Percentiles rank a stretch among this genome's conserved stretches.
Evolutionary conservation across 1,140 invertebrate species (phyloP).

Genomic region (Anthonomus grandis): DNA sequence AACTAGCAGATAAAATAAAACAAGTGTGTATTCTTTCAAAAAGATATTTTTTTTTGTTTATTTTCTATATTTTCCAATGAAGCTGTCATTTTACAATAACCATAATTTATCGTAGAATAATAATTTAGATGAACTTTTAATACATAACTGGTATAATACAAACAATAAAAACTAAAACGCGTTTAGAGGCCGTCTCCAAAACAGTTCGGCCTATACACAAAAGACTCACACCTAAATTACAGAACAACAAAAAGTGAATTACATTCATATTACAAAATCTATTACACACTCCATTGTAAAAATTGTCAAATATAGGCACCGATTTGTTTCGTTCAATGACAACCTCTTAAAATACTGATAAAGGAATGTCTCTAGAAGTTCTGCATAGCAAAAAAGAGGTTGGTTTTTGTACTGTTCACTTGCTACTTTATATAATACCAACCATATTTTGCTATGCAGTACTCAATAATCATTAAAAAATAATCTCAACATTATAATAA

Average conservation of each 20-base stretch:
- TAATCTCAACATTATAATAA: conserved; percentile 28
- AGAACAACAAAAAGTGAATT: conserved; percentile 2
- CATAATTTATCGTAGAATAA: conserved; percentile 11
- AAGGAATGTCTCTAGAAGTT: conserved; percentile 34
- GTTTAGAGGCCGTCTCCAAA: conserved; percentile 12
- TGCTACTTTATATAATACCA: too few species aligned
- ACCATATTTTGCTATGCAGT: conserved; percentile 1
- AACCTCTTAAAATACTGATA: conserved; percentile 40
- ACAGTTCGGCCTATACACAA: conserved; percentile 5
- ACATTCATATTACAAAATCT: background rate
- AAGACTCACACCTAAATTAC: conserved; percentile 8
- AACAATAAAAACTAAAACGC: conserved; percentile 8
- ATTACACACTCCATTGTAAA: conserved; percentile 3
- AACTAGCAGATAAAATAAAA: conserved; percentile 11
- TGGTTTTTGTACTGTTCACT: too few species aligned
- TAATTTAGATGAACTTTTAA: conserved; percentile 15
- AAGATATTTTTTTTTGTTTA: conserved; percentile 16
- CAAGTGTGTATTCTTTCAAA: conserved; percentile 5
- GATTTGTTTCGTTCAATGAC: conserved; percentile 16
- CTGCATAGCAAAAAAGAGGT: conserved; percentile 1
- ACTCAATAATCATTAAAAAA: conserved; percentile 23
- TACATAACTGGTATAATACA: conserved; percentile 24
- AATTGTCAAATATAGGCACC: conserved; percentile 21
- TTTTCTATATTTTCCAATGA: conserved; percentile 10
- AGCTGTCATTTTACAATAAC: conserved; percentile 27